Evolutionary conservation across 2,888 invertebrate species (phyloP), one percentile per base, ranked within the genome.

Genomic region (Ecliptopera silaceata): DNA sequence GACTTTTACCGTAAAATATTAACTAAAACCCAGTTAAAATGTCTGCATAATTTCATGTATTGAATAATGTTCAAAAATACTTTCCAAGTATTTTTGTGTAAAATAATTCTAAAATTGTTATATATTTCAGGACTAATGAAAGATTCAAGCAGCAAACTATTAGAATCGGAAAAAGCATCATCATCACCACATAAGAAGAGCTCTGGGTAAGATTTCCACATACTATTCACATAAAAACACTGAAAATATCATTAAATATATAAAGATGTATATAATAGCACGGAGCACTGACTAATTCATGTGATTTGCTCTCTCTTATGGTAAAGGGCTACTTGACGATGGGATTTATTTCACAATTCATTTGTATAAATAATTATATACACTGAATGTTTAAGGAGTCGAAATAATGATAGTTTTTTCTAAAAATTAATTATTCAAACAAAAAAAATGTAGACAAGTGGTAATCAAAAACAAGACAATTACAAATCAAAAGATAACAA

Each of bases 91-190:
- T 8, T 26, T 2, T 8, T 26, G 1, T 26, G 4, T 26, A 26
- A 26, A 3, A 26, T 26, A 8, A 1, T 26, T 26, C 8, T 4
- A n/a, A n/a, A n/a, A n/a, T 50, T 42, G 29, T 45, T 2, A n/a
- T 32, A 17, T 50, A 55, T 53, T 60, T 31, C 72, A 89, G 90
- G 89, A 71, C 83, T 86, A 73, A 88, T 87, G 82, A 90, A 90
- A 74, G 89, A 90, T 74, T 86, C 91, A 56, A 88, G 84, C 75
- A 77, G 83, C 66, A 90, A 88, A 70, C 73, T 91, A 65, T 69
- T 91, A 74, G 88, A 90, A 61, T 88, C 89, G 0, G 91, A 91
- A 70, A 91, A 90, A 66, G 69, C 86, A 46, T 87, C 89, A 51
- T 80, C 89, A 2, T 84, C 86, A 8, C 88, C 88, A 43, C 84